Evolutionary conservation across 2,888 invertebrate species (phyloP).

Genomic region (Melinaea menophilus): DNA sequence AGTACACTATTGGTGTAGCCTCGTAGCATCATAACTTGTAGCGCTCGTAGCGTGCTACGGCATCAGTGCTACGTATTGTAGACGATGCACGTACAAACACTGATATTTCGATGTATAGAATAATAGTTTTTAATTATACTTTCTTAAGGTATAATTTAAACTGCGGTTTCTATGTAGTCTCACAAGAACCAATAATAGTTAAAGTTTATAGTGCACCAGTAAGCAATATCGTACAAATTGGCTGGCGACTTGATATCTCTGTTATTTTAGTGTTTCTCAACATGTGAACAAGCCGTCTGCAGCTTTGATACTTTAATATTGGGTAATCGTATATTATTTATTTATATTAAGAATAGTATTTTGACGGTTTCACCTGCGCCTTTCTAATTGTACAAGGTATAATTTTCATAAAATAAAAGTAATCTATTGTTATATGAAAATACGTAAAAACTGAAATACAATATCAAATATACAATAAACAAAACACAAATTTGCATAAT

Average conservation of each 20-base stretch:
- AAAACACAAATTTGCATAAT: too few relatives aligned
- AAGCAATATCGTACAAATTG: conserved; percentile 19
- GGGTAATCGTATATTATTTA: too few relatives aligned
- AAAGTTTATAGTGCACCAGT: conserved; percentile 12
- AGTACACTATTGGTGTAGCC: neutral
- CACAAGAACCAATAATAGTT: conserved; percentile 15
- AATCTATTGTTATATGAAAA: too few relatives aligned
- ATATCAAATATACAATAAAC: too few relatives aligned
- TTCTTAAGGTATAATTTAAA: neutral
- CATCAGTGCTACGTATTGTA: conserved; percentile 15
- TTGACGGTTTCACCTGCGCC: too few relatives aligned
- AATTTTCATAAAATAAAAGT: too few relatives aligned
- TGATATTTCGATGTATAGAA: neutral
- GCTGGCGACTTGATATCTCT: conserved; percentile 18
- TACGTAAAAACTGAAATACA: too few relatives aligned
- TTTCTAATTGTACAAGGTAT: too few relatives aligned
- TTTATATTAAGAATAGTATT: too few relatives aligned
- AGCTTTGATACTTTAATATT: too few relatives aligned
- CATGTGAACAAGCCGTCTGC: too few relatives aligned
- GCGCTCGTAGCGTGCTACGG: conserved; percentile 20
- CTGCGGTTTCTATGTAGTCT: neutral
- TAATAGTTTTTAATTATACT: neutral
- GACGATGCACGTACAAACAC: neutral
- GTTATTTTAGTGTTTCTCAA: neutral
- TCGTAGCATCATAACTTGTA: conserved; percentile 10